Conservation (phyloP, 2,113 vertebrate genomes). For the Emydura subglobosa region DNA sequence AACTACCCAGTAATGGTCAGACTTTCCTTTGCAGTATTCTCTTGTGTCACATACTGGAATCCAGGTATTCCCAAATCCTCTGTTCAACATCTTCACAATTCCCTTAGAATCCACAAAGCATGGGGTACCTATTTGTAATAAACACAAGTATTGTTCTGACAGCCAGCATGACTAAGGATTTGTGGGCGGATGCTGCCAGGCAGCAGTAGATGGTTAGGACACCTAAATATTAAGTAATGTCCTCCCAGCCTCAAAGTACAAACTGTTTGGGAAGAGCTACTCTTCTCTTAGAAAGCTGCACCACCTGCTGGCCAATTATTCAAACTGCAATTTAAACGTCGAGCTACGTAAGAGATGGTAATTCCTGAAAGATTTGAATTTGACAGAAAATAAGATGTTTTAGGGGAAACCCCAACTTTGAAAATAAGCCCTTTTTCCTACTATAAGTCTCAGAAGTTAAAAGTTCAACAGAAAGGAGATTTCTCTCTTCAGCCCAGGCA, state of each 20-base stretch:
- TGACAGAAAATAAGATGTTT: neutral
- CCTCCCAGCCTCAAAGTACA: neutral
- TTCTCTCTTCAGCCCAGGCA: neutral
- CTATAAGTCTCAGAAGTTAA: neutral
- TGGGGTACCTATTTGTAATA: constrained; percentile 84
- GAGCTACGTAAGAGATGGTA: neutral
- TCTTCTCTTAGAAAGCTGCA: constrained; percentile 23
- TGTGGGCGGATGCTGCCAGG: neutral
- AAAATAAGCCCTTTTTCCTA: neutral
- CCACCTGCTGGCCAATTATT: constrained; percentile 56
- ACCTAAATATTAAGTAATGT: accelerated
- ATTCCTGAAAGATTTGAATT: neutral
- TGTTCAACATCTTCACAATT: constrained; percentile 90
- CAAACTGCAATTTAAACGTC: neutral
- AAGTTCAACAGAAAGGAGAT: neutral
- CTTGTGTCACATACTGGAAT: constrained; percentile 90
- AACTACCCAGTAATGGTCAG: constrained; percentile 96
- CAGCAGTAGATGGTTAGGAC: neutral
- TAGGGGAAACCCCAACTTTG: neutral
- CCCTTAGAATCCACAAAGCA: constrained; percentile 93
- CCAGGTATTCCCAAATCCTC: constrained; percentile 90
- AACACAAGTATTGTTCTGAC: neutral
- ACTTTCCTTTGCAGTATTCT: constrained; percentile 93
- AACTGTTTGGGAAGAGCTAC: accelerated
- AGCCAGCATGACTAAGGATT: neutral